Evolutionary conservation across 1,140 invertebrate genomes (phyloP).

Genomic region (Atta colombica): DNA sequence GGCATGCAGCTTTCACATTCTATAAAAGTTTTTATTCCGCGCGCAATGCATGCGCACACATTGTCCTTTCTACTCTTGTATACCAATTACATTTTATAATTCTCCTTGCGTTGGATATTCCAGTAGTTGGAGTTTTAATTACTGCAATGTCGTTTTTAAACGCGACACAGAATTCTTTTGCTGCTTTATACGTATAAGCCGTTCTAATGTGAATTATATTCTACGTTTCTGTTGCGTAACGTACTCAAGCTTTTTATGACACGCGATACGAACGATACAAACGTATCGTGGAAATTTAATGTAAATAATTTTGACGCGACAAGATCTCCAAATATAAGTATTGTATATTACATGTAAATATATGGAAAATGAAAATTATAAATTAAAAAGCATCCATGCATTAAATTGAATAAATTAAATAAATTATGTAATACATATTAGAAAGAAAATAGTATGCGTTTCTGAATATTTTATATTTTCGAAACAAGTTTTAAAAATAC

Average conservation of each 20-base stretch:
- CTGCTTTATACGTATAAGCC: conserved; percentile 39
- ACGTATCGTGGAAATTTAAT: not conserved
- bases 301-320: not conserved
- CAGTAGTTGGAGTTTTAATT: conserved; percentile 64
- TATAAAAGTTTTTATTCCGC: conserved; percentile 54
- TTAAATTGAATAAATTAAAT: not conserved
- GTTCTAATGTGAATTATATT: not conserved
- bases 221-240: conserved; percentile 31
- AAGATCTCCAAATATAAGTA: not conserved
- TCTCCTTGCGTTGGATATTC: conserved; percentile 41
- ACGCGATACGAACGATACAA: not conserved
- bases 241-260: conserved; percentile 18
- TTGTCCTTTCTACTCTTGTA: conserved; percentile 45
- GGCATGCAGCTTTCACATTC: conserved; percentile 29
- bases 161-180: conserved; percentile 15
- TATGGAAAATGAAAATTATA: not conserved
- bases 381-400: not conserved
- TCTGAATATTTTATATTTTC: not conserved
- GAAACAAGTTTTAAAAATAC: not conserved
- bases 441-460: not conserved
- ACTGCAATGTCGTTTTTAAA: conserved; percentile 60
- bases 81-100: conserved; percentile 63
- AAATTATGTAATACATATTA: not conserved
- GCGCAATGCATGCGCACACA: conserved; percentile 7
- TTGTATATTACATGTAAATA: not conserved